These are phyloP conservation scores for Pipra filicauda DNA, from an alignment of 2,113 vertebrate genomes.

Conservation along the genomic window DNA sequence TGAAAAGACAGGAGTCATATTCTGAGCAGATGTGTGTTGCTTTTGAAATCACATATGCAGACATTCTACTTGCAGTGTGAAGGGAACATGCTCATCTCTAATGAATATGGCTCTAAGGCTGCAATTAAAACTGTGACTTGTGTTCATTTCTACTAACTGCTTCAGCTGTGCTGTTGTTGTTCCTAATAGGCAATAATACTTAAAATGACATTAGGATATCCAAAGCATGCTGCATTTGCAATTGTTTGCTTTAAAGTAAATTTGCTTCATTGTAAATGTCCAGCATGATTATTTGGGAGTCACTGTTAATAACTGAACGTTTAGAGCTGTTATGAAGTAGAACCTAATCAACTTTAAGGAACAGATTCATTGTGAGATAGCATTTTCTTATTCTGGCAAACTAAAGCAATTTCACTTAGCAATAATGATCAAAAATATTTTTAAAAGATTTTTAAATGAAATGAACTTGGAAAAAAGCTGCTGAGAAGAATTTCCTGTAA, in stretches of 20 bases:
- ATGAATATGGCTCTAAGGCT: constrained; percentile 23
- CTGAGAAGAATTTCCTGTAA: neutral
- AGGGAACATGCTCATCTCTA: neutral
- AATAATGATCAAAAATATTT: neutral
- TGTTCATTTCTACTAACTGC: neutral
- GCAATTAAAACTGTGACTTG: constrained; percentile 12
- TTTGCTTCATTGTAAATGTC: neutral
- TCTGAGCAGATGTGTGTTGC: neutral
- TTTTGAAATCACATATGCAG: neutral
- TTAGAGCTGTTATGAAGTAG: neutral
- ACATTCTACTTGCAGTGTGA: neutral
- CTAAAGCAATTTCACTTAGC: neutral
- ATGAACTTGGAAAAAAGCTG: neutral
- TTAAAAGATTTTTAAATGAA: neutral
- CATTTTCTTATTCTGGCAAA: neutral
- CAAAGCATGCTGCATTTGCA: neutral
- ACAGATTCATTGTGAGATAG: neutral
- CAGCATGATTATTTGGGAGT: neutral
- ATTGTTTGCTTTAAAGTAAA: constrained; percentile 36
- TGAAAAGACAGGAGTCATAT: neutral
- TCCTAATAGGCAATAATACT: constrained; percentile 41
- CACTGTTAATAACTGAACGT: neutral
- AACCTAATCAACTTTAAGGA: constrained; percentile 4
- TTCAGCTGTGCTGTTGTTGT: constrained; percentile 11
- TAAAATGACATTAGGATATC: neutral